These are phyloP conservation scores for Temnothorax nylanderi DNA, from an alignment of 1,140 invertebrate genomes.

Conservation along the genomic window DNA sequence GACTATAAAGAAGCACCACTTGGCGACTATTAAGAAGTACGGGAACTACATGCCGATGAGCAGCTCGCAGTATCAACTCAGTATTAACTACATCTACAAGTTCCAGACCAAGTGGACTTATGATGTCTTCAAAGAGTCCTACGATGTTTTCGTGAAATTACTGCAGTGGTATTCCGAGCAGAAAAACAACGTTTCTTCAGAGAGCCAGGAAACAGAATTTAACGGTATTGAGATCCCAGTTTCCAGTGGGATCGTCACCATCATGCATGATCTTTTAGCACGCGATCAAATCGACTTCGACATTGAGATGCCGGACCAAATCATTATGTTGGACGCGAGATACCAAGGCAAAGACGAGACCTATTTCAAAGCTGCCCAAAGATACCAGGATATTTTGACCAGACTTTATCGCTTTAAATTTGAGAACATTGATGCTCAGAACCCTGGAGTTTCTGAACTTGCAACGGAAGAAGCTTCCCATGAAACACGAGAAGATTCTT, in stretches of 20 bases:
- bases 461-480: not conserved
- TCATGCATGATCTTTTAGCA: constrained; percentile 78
- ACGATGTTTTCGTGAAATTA: constrained; percentile 77
- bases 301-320: constrained; percentile 87
- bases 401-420: constrained; percentile 72
- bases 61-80: constrained; percentile 86
- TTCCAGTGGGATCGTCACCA: constrained; percentile 78
- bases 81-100: constrained; percentile 83
- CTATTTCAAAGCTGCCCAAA: constrained; percentile 84
- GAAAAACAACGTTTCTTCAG: not conserved
- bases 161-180: constrained; percentile 71
- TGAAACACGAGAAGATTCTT: not conserved
- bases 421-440: not conserved
- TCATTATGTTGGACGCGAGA: constrained; percentile 87
- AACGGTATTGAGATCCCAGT: constrained; percentile 75
- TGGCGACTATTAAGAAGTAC: constrained; percentile 78
- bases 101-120: constrained; percentile 86
- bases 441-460: not conserved
- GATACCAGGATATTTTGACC: constrained; percentile 83
- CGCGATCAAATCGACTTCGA: constrained; percentile 83
- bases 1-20: constrained; percentile 84
- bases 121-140: constrained; percentile 82
- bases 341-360: constrained; percentile 85
- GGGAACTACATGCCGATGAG: constrained; percentile 86
- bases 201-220: not conserved